Conservation (phyloP, 2,797 vertebrate species). For the Danio aesculapii region DNA sequence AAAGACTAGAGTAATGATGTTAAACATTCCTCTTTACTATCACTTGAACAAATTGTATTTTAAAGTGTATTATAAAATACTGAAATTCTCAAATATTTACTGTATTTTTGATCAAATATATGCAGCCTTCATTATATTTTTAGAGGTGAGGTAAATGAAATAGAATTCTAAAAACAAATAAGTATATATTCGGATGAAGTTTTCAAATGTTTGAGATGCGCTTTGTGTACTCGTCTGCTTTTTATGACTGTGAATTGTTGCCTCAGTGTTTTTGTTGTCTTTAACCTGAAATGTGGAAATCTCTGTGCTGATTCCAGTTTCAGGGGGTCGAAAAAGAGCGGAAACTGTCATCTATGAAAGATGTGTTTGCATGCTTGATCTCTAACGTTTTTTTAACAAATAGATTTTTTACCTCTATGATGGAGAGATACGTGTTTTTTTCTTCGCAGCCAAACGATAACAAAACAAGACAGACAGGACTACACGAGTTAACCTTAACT, state of each 20-base stretch:
- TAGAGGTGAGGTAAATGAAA: too few relatives aligned
- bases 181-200: neutral
- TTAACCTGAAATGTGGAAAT: slow-evolving; percentile 72
- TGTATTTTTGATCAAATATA: neutral
- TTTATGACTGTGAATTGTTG: slow-evolving; percentile 37
- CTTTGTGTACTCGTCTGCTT: slow-evolving; percentile 42
- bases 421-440: slow-evolving; percentile 31
- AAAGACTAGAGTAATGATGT: neutral
- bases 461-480: slow-evolving; percentile 29
- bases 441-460: slow-evolving; percentile 30
- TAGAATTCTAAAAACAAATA: too few relatives aligned
- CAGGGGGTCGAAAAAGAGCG: slow-evolving; percentile 59
- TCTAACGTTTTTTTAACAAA: slow-evolving; percentile 48
- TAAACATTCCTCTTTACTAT: neutral
- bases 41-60: neutral
- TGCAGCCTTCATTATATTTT: neutral
- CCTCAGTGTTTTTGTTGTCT: slow-evolving; percentile 39
- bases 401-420: slow-evolving; percentile 3
- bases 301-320: slow-evolving; percentile 69
- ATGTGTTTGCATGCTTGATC: slow-evolving; percentile 61
- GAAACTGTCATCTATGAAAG: slow-evolving; percentile 74
- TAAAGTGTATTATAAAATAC: neutral
- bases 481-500: slow-evolving; percentile 14
- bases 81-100: neutral
- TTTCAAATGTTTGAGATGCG: slow-evolving; percentile 3